Evolutionary conservation across 2,797 vertebrate species (phyloP), one percentile per base, ranked within the genome.

Genomic region (Arctocebus calabarensis): DNA sequence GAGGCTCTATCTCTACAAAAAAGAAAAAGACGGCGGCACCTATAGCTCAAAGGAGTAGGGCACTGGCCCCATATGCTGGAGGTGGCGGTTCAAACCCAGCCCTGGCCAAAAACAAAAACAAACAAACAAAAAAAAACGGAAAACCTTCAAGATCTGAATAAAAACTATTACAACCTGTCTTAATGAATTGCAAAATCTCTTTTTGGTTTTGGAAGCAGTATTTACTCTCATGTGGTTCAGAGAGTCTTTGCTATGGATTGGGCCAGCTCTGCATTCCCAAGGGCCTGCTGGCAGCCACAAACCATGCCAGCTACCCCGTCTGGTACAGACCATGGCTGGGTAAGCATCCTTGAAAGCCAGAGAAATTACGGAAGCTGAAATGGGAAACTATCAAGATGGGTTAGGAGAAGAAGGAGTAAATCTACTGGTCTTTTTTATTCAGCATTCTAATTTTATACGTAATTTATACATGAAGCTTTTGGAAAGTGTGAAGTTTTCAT

Each of bases 121-220:
- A n/a, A n/a, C n/a, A n/a, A n/a, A n/a, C n/a, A n/a, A 45, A 45
- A 45, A 9, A 45, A 45, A 45, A 45, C 7, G 45, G 10, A 45
- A 74, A 66, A 90, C 92, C 94, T 40, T 94, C 88, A 82, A 88
- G 97, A 94, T 85, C 96, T 88, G 79, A 96, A 96, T 91, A 82
- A 87, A 96, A 96, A 88, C 87, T 29, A 0, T 61, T 40, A 29
- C 81, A 91, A 22, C 48, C 62, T 84, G 0, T 2, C 9, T 78
- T 57, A 95, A 84, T 48, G 82, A 85, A 48, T 81, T 96, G 64
- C 90, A 90, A 64, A 40, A 29, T 93, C 90, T 77, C 10, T 82
- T 95, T 82, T 1, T 43, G 25, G 7, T 23, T 48, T 34, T 0
- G 52, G 94, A 96, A 97, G 27, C 93, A 84, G 90, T 73, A 91